phyloP scores from a whole-genome alignment of 2,888 invertebrate genomes.

The Podabrus alpinus region DNA sequence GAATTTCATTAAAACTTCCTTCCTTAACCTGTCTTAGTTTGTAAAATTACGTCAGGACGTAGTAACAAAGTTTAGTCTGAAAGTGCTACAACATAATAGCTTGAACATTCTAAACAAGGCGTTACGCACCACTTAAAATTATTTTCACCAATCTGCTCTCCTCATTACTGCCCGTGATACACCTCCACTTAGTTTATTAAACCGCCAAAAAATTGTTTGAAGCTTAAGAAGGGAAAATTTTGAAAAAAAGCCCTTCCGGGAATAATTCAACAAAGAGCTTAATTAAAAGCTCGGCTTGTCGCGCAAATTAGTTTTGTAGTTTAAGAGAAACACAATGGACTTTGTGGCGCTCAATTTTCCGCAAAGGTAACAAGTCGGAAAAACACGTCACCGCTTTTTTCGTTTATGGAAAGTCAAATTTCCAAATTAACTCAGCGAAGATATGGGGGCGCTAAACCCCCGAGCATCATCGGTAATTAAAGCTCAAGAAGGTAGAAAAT shows the following conservation, averaged over 20 bases:
- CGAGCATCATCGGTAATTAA: neutral
- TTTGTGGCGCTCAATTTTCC: neutral
- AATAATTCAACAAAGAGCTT: neutral
- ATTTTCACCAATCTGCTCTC: slow-evolving; percentile 5
- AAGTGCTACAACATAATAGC: slow-evolving; percentile 8
- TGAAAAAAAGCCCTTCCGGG: neutral
- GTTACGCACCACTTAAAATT: slow-evolving; percentile 16
- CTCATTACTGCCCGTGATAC: neutral
- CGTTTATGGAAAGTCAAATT: neutral
- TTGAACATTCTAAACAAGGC: slow-evolving; percentile 11
- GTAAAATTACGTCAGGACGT: slow-evolving; percentile 9
- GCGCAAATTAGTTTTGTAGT: neutral
- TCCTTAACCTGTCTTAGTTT: slow-evolving; percentile 16
- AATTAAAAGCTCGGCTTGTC: neutral
- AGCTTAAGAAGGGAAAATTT: neutral
- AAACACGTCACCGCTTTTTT: no score
- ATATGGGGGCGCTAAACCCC: neutral
- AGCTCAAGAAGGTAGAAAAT: neutral
- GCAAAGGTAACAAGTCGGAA: no score
- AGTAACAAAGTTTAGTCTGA: slow-evolving; percentile 2
- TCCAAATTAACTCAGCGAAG: neutral
- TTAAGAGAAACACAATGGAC: neutral
- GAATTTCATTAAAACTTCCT: slow-evolving; percentile 36
- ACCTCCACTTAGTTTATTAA: neutral
- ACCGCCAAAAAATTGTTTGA: neutral